Evolutionary conservation across 2,888 invertebrate species (phyloP), one percentile per base, ranked within the genome.

Genomic region (Leucania comma): DNA sequence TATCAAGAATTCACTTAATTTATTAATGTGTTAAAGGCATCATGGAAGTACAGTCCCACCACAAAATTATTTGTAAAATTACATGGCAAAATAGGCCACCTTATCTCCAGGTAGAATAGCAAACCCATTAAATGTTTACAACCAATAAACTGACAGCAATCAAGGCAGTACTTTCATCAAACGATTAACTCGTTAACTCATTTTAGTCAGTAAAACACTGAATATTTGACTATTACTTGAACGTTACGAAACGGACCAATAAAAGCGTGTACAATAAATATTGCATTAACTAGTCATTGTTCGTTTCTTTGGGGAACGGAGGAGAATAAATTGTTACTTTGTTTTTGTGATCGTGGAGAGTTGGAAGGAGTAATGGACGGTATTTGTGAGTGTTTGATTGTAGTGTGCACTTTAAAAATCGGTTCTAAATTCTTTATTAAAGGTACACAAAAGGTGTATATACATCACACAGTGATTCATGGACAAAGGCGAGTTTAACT

Each of bases 211-310:
- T 77, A 64, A 80, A 80, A 80, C 68, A 76, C 38, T 66, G 59
- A 73, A 82, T 66, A 68, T 80, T 79, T 53, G 67, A 62, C 69
- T 72, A 78, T 83, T 72, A 83, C 67, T 72, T 60, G 46, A 71
- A 72, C 73, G 59, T 56, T 61, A 76, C 56, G 53, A 53, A 63
- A 78, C n/a, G 54, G 42, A 32, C 29, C 60, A 70, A 81, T 82
- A 75, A 78, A 82, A 78, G 10, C 35, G 46, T 64, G 53, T 59
- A 72, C 51, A 75, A 78, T 79, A 81, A 82, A 81, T 83, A 83
- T 59, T 78, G 64, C 62, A 78, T 70, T 78, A 67, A 67, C 62
- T 69, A 58, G 67, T 42, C 29, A 42, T 71, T 78, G 56, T 79
- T 46, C 35, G 22, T 29, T 65, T 62, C 57, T 65, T 74, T 59